Conservation (phyloP, 1,140 invertebrate genomes). For the Armadillidium nasatum region DNA sequence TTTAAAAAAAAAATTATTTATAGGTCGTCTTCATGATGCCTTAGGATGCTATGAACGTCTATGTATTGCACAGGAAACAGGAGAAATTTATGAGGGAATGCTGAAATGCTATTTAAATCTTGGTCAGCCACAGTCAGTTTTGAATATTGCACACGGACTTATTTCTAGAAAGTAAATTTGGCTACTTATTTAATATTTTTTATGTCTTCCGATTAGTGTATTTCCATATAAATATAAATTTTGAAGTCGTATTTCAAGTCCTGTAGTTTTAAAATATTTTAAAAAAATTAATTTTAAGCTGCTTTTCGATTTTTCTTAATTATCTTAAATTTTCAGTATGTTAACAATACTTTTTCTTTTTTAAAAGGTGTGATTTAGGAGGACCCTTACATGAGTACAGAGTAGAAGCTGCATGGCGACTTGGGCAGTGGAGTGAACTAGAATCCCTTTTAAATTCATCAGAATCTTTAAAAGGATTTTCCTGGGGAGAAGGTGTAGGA, state of each 20-base stretch:
- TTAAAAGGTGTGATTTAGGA: conserved; percentile 47
- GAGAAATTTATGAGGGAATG: conserved; percentile 52
- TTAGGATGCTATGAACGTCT: conserved; percentile 57
- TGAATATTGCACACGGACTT: conserved; percentile 51
- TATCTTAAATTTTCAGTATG: background rate
- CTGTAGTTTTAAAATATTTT: background rate
- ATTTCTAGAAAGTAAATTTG: conserved; percentile 47
- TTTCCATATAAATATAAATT: background rate
- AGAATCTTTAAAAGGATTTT: conserved; percentile 42
- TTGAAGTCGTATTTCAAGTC: background rate
- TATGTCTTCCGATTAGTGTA: background rate
- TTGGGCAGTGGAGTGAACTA: conserved; percentile 73
- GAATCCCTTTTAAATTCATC: conserved; percentile 58
- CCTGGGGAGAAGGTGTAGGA: conserved; percentile 61
- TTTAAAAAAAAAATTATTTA: conserved; percentile 20
- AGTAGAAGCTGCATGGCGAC: conserved; percentile 81
- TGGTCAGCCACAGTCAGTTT: conserved; percentile 54
- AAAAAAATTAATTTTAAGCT: background rate
- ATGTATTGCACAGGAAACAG: conserved; percentile 48
- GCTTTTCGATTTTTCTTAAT: background rate
- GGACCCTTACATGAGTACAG: conserved; percentile 51
- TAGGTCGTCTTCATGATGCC: conserved; percentile 52
- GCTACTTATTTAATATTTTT: background rate
- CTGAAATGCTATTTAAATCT: conserved; percentile 54
- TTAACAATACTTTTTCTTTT: background rate